Evolutionary conservation across 2,888 invertebrate genomes (phyloP).

Genomic region (Oasisia sp.): DNA sequence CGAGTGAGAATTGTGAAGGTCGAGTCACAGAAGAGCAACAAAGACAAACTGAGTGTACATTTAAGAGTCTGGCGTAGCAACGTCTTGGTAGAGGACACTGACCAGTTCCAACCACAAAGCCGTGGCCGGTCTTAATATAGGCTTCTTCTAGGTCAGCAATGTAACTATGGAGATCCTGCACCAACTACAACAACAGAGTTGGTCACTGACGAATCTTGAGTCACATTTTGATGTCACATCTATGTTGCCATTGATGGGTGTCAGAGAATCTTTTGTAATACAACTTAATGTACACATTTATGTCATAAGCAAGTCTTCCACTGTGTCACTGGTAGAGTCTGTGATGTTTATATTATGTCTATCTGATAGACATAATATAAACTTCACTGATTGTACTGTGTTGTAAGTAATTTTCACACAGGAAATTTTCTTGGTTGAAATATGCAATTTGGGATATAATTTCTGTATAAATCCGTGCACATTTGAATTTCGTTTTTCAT

Average conservation of each 20-base stretch:
- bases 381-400: too few species aligned
- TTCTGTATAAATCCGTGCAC: too few species aligned
- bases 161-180: background rate
- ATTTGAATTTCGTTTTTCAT: too few species aligned
- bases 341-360: too few species aligned
- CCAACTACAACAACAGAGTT: background rate
- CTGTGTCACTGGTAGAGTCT: background rate
- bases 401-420: too few species aligned
- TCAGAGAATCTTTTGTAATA: background rate
- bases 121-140: background rate
- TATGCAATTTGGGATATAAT: too few species aligned
- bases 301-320: background rate
- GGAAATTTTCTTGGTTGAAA: too few species aligned
- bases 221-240: background rate
- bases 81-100: constrained; percentile 3
- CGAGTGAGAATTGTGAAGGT: constrained; percentile 20
- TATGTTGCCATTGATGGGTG: background rate
- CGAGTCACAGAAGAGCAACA: constrained; percentile 18
- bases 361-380: too few species aligned
- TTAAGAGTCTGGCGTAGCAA: constrained; percentile 17
- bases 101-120: background rate
- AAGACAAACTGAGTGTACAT: constrained; percentile 21
- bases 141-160: background rate
- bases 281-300: background rate
- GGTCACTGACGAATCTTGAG: background rate